A percentile compares a stretch with the other conserved stretches of the same genome.
Conservation (phyloP, 2,113 vertebrate species). For the Gymnogyps californianus region DNA sequence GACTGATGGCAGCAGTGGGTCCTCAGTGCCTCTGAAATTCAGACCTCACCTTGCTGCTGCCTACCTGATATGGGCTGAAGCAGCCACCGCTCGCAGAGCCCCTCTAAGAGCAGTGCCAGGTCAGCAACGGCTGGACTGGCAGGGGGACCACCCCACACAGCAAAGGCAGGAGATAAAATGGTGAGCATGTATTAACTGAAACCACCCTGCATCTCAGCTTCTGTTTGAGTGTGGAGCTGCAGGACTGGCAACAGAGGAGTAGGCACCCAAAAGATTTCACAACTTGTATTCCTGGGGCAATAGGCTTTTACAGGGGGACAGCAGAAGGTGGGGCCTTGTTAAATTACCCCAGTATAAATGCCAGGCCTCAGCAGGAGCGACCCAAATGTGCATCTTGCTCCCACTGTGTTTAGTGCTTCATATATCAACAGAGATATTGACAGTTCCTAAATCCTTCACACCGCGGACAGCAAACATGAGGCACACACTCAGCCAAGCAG, state of each 20-base stretch:
- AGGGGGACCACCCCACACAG: background rate
- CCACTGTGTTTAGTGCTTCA: background rate
- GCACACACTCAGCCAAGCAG: conserved; percentile 9
- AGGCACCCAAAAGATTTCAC: background rate
- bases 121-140: rapidly evolving
- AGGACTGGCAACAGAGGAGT: background rate
- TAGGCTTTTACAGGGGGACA: background rate
- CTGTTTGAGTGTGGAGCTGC: background rate
- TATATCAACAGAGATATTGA: background rate
- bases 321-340: background rate
- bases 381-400: background rate
- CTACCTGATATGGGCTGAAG: rapidly evolving
- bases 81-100: background rate
- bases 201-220: background rate
- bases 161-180: background rate
- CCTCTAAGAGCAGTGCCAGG: background rate
- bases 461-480: background rate
- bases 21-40: background rate
- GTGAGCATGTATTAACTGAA: background rate
- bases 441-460: conserved; percentile 43
- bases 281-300: background rate
- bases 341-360: background rate
- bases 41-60: background rate
- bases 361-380: background rate
- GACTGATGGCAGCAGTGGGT: background rate